These are phyloP conservation scores for Corvus cornix DNA, from an alignment of 2,113 vertebrate species.

Conservation along the genomic window DNA sequence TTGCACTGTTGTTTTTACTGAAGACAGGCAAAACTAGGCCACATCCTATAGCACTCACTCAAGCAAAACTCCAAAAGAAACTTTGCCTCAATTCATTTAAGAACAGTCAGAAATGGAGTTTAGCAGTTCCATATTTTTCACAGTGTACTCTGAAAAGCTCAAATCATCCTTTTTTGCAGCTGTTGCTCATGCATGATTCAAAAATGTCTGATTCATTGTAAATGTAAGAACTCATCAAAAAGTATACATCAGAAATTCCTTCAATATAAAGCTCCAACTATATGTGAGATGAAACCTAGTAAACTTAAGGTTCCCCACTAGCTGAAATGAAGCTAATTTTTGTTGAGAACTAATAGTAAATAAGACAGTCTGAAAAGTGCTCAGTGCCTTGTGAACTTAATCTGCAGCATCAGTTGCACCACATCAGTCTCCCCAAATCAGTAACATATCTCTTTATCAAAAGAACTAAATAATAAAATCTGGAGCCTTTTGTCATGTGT, in stretches of 20 bases:
- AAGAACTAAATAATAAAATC: neutral
- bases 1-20: neutral
- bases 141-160: neutral
- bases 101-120: neutral
- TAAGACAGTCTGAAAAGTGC: neutral
- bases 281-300: neutral
- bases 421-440: neutral
- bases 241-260: neutral
- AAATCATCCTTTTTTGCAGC: neutral
- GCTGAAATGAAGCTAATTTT: neutral
- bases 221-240: neutral
- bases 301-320: neutral
- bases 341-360: neutral
- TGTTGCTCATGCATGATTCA: neutral
- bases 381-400: neutral
- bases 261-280: neutral
- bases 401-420: neutral
- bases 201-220: neutral
- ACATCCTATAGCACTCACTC: neutral
- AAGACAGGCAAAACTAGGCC: neutral
- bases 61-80: neutral
- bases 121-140: neutral
- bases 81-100: neutral
- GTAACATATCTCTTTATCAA: neutral
- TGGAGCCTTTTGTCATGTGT: neutral